phyloP scores from a whole-genome alignment of 2,113 vertebrate species.

The Arvicanthis niloticus region DNA sequence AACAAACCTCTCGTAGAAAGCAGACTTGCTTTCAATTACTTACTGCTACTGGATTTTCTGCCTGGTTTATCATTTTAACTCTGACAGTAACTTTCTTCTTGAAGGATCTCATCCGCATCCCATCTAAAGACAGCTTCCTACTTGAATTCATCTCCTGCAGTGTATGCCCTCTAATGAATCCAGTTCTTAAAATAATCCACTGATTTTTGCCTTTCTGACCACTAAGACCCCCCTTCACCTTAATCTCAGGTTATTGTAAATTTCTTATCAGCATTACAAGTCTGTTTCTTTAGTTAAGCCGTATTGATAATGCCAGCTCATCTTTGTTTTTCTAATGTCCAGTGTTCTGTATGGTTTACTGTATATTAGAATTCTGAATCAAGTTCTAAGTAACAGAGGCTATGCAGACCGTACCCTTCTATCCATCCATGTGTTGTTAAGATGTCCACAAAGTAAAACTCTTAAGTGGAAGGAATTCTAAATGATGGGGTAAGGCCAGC shows the following conservation, averaged over 20 bases:
- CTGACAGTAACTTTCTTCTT: background rate
- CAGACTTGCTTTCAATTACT: background rate
- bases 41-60: background rate
- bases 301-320: background rate
- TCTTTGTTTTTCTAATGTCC: conserved; percentile 3
- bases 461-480: background rate
- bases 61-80: background rate
- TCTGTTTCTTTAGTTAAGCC: background rate
- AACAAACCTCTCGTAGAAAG: background rate
- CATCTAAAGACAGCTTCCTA: background rate
- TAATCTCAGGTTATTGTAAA: background rate
- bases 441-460: background rate
- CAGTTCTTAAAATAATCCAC: background rate
- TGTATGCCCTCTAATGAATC: background rate
- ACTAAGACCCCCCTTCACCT: background rate
- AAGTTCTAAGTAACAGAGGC: background rate
- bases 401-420: background rate
- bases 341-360: background rate
- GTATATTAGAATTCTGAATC: background rate
- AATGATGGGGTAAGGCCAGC: background rate
- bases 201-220: background rate
- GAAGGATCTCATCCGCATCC: background rate
- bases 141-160: background rate
- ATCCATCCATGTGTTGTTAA: background rate
- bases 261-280: background rate